Base-by-base conservation (phyloP, 1,140 invertebrate genomes). In the Pseudomyrmex gracilis region DNA sequence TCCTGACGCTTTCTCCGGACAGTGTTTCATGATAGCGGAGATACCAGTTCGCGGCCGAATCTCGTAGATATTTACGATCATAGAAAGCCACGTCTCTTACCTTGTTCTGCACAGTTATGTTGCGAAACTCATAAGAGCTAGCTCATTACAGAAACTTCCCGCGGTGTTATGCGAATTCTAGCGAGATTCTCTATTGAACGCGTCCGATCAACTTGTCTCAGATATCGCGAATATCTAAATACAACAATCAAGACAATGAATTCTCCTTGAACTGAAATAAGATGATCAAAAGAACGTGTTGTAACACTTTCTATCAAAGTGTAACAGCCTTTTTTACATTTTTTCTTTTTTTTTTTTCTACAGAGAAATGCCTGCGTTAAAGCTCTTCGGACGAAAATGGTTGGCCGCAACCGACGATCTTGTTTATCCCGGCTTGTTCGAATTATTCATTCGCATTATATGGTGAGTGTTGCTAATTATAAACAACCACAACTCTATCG, bases 311-410 rank as follows among this genome's bases (percentile, higher is more conserved):
- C 7, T 5, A 5, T 34, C 34, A 34, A 34, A 34, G 34, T 34
- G 34, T 7, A 5, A 34, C 34, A 7, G 34, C 34, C 4, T 34
- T 34, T 24, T 34, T 34, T 34, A 34, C 5, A 0, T 34, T 34
- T 34, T 34, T 34, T 34, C 34, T 34, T 34, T 34, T 34, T 34
- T n/a, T 24, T 49, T 13, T 68, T 58, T 60, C 0, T 74, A 60
- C 85, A 92, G 90, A 85, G 93, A 92, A 85, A 97, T 97, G 96
- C 96, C 97, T 91, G 96, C 97, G 87, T 94, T 97, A 90, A 96
- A 96, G 92, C 94, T 97, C 55, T 96, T 97, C 90, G 97, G 97
- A 90, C 95, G 97, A 92, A 97, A 97, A 95, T 97, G 97, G 97
- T 95, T 97, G 86, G 96, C 96, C 74, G 97, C 96, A 87, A 96